Evolutionary conservation across 2,797 vertebrate species (phyloP).

Genomic region (Scolopax rusticola): DNA sequence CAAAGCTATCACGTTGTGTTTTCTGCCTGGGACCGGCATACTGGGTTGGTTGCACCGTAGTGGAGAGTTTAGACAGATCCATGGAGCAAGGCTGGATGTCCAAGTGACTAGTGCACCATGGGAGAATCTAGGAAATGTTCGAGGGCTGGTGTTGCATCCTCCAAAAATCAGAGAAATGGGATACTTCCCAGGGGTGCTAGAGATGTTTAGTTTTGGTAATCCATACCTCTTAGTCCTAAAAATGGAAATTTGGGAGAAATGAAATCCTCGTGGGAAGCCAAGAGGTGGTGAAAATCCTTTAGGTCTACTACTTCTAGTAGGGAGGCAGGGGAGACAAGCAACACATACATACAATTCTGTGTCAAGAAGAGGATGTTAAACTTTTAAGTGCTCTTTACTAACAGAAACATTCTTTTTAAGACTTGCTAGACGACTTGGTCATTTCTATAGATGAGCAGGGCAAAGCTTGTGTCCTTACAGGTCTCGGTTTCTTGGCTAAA

Average conservation of each 20-base stretch:
- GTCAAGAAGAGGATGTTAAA: background rate
- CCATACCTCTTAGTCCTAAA: background rate
- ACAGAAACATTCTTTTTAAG: background rate
- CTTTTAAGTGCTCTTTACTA: background rate
- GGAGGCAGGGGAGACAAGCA: fast-evolving
- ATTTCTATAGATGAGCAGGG: fast-evolving
- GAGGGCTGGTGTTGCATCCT: background rate
- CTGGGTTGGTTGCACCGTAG: fast-evolving
- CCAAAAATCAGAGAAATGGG: background rate
- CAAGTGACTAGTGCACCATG: fast-evolving
- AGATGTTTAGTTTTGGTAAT: background rate
- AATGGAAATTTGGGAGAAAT: fast-evolving
- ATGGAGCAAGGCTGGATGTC: background rate
- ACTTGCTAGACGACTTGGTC: background rate
- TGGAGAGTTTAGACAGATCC: background rate
- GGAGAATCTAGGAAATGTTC: background rate
- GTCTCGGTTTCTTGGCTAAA: background rate
- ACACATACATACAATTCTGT: fast-evolving
- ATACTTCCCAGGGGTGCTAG: background rate
- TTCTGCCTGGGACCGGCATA: background rate
- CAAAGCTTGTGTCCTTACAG: background rate
- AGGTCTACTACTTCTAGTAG: background rate
- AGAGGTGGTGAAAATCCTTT: background rate
- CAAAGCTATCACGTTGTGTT: background rate
- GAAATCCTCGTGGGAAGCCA: background rate